Conservation (phyloP, 2,797 vertebrate genomes). For the Nyctalus aviator region DNA sequence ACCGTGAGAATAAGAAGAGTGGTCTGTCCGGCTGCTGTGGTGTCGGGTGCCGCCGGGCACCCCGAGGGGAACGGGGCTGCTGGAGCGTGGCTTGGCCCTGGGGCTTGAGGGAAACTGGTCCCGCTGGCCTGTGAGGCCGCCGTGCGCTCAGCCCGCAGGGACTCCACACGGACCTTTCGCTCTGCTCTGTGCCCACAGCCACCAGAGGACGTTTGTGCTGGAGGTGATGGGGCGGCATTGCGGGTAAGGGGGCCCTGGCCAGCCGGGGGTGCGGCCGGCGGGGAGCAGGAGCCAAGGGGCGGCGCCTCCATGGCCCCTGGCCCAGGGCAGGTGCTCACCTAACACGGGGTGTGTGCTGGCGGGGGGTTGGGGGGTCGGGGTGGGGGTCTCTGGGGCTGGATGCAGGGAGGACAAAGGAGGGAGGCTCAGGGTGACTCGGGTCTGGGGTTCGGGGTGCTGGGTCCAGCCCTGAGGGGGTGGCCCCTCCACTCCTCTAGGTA, state of each 20-base stretch:
- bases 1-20: accelerated
- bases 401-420: too few species aligned
- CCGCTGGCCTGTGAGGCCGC: background rate
- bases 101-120: background rate
- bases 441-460: accelerated
- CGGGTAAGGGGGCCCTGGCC: conserved; percentile 89
- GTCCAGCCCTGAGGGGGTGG: accelerated
- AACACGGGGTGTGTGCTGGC: accelerated
- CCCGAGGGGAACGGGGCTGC: background rate
- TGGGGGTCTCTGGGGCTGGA: too few species aligned
- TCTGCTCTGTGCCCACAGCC: conserved; percentile 86
- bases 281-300: accelerated
- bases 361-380: background rate
- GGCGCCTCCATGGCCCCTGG: accelerated
- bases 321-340: accelerated
- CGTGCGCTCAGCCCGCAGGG: accelerated
- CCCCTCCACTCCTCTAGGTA: conserved; percentile 89
- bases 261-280: accelerated
- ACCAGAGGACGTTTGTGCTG: conserved; percentile 96
- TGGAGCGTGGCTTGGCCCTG: accelerated
- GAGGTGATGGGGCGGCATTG: conserved; percentile 93
- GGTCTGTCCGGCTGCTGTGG: accelerated
- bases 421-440: background rate
- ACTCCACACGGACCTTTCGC: background rate
- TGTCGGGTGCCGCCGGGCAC: accelerated